Conservation (phyloP, 2,797 vertebrate species). For the Poecilia wingei region DNA sequence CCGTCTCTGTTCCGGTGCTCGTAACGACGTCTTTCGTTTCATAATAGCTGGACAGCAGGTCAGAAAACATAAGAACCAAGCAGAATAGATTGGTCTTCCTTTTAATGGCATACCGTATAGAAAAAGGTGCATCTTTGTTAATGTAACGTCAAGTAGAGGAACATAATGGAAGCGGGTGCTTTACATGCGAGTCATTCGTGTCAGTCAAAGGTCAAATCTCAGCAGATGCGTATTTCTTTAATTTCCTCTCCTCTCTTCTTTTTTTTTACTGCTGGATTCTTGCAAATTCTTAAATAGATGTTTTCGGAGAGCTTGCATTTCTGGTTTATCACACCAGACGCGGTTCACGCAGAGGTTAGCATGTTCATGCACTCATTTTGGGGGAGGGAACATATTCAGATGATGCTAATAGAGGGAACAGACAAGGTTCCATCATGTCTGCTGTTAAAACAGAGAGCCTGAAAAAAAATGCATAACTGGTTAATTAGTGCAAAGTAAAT, state of each 20-base stretch:
- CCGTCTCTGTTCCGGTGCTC: conserved; percentile 57
- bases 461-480: conserved; percentile 19
- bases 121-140: conserved; percentile 5
- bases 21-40: conserved; percentile 48
- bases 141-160: conserved; percentile 21
- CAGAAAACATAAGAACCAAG: not conserved
- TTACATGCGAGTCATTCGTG: conserved; percentile 15
- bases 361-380: conserved; percentile 54
- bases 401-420: conserved; percentile 18
- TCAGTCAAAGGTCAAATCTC: conserved; percentile 52
- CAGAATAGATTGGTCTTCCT: not conserved
- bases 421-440: conserved; percentile 6
- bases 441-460: conserved; percentile 24
- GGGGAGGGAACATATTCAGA: conserved; percentile 52
- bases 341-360: conserved; percentile 54
- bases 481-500: not conserved
- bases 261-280: conserved; percentile 5
- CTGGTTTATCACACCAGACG: conserved; percentile 31
- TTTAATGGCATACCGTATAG: conserved; percentile 2
- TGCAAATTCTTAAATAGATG: conserved; percentile 22
- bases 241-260: not conserved
- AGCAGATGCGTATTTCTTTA: conserved; percentile 20
- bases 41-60: conserved; percentile 21
- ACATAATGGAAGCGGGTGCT: conserved; percentile 3
- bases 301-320: conserved; percentile 21